Conservation (phyloP, 2,888 invertebrate species). For the Polydesmus complanatus region DNA sequence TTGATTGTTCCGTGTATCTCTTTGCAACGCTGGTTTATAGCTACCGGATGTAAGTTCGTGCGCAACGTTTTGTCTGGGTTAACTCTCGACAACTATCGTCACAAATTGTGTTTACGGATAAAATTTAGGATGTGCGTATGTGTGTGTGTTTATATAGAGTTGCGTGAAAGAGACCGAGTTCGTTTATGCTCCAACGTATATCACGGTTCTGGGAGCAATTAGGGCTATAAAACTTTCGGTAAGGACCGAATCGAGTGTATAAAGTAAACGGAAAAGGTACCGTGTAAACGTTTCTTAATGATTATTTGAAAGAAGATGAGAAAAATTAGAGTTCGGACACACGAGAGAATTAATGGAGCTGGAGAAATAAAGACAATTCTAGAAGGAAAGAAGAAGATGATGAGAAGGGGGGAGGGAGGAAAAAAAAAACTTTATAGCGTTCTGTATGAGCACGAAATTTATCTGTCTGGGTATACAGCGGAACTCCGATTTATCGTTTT, state of each 20-base stretch:
- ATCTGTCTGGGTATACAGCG: too few relatives aligned
- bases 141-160: background rate
- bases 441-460: background rate
- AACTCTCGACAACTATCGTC: too few relatives aligned
- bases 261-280: too few relatives aligned
- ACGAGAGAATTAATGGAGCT: too few relatives aligned
- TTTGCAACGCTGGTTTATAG: too few relatives aligned
- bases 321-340: too few relatives aligned
- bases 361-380: background rate
- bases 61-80: too few relatives aligned
- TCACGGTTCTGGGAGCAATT: constrained; percentile 13
- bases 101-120: too few relatives aligned
- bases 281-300: constrained; percentile 15
- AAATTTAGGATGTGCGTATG: too few relatives aligned
- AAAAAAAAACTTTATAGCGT: background rate
- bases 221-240: constrained; percentile 11
- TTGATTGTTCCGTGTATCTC: too few relatives aligned
- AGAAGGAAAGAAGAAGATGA: background rate
- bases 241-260: constrained; percentile 8
- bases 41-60: too few relatives aligned
- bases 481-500: too few relatives aligned
- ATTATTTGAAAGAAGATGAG: constrained; percentile 3
- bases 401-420: background rate
- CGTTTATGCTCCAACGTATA: background rate
- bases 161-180: background rate